Base-by-base conservation (phyloP, 2,113 vertebrate species). In the Ivindomyrus marchei region DNA sequence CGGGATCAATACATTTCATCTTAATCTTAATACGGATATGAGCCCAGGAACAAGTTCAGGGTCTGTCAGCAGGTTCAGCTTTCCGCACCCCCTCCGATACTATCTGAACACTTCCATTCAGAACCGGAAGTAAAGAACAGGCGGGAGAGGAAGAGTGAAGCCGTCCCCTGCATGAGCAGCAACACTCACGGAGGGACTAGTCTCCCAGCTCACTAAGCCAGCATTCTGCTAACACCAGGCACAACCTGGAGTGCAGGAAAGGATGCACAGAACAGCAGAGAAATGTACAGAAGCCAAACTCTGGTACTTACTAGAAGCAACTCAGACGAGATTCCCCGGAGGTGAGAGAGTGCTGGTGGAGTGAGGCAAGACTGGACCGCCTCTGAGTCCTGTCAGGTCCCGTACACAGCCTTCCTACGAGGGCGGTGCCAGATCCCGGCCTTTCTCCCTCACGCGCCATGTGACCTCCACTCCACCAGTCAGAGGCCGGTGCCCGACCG, bases 381-480 rank as follows among this genome's bases (percentile, higher is more conserved):
- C 74, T 80, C 36, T 42, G 74, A 1, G 74, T 39, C 62, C 62
- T 13, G 62, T 31, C 62, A 31, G 27, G 62, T 27, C 74, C n/a
- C 27, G 3, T 27, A 70, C 62, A 31, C 62, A 70, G 62, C 62
- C 62, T 70, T 31, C 62, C 17, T 27, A 42, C 36, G 15, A 3
- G 74, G 74, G 74, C 31, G 36, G 74, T 42, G 74, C 74, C 74
- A 39, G 17, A 80, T 19, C 74, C 15, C 74, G 74, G 36, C 36
- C 74, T 27, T 77, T 77, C 74, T 80, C 74, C 31, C 31, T 80
- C 74, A 17, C 6, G 6, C 31, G 39, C 74, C 74, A 80, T 80
- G 74, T 80, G 74, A 80, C 74, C 74, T 80, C 74, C 74, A 80
- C 74, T 80, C 74, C 74, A 80, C 74, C 74, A 80, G 36, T 80